A percentile compares a stretch with the other conserved stretches of the same genome.
Conservation (phyloP, 2,113 vertebrate species). For the Lophura nycthemera region DNA sequence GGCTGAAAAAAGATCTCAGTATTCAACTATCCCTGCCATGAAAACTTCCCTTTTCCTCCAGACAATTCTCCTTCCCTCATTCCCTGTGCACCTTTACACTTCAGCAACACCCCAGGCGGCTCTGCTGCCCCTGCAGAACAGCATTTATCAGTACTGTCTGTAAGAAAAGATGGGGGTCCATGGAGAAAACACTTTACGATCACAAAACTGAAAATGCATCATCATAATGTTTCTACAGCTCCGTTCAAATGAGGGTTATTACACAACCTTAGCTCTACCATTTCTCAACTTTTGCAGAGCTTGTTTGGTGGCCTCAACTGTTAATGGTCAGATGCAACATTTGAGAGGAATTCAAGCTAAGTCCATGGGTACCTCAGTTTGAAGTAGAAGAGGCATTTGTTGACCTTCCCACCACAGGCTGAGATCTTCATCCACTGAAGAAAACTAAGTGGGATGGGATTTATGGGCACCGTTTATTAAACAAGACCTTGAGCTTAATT, state of each 20-base stretch:
- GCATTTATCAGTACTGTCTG: not conserved
- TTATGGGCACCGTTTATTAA: constrained; percentile 1
- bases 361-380: not conserved
- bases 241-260: not conserved
- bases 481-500: constrained; percentile 63
- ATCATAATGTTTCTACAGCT: not conserved
- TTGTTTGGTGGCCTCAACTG: not conserved
- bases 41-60: not conserved
- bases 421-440: not conserved
- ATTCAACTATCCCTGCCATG: not conserved
- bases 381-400: not conserved
- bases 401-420: not conserved
- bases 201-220: not conserved
- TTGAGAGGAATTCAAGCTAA: not conserved
- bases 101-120: not conserved
- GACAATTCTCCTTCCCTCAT: not conserved
- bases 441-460: not conserved
- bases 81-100: not conserved
- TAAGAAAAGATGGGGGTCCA: not conserved
- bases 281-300: not conserved
- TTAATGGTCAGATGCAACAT: not conserved
- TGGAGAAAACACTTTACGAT: not conserved
- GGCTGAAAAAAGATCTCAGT: rapidly evolving
- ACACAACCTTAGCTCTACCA: not conserved
- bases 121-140: not conserved